These are phyloP conservation scores for Hecatera dysodea DNA, from an alignment of 2,888 invertebrate species.

Conservation along the genomic window DNA sequence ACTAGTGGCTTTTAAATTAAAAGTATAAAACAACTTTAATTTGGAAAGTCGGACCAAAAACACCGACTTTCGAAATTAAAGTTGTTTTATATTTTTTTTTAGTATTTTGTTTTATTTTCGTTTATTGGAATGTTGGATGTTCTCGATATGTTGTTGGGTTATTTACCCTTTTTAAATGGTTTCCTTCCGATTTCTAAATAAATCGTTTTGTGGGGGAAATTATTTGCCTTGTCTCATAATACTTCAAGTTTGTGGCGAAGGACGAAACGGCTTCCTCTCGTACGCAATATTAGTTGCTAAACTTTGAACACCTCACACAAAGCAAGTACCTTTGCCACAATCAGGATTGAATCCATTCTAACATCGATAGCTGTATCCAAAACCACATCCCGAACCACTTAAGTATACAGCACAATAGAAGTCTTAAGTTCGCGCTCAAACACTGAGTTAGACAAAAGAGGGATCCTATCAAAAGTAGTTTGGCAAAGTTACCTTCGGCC, in stretches of 20 bases:
- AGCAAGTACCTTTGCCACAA: constrained; percentile 14
- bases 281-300: not conserved
- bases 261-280: no score
- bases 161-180: not conserved
- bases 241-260: not conserved
- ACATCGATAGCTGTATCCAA: constrained; percentile 75
- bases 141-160: not conserved
- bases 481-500: constrained; percentile 82
- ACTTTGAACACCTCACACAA: constrained; percentile 14
- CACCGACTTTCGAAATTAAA: no score
- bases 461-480: constrained; percentile 86
- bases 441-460: constrained; percentile 88
- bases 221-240: not conserved
- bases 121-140: not conserved
- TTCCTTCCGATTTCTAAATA: not conserved
- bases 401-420: constrained; percentile 75
- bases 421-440: constrained; percentile 81
- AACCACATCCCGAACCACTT: constrained; percentile 55
- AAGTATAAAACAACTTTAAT: no score
- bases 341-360: constrained; percentile 23
- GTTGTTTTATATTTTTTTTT: no score
- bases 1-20: no score
- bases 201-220: not conserved
- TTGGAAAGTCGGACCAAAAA: no score
- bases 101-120: no score